Evolutionary conservation across 2,888 invertebrate genomes (phyloP).

Genomic region (Drosophila kokeensis): DNA sequence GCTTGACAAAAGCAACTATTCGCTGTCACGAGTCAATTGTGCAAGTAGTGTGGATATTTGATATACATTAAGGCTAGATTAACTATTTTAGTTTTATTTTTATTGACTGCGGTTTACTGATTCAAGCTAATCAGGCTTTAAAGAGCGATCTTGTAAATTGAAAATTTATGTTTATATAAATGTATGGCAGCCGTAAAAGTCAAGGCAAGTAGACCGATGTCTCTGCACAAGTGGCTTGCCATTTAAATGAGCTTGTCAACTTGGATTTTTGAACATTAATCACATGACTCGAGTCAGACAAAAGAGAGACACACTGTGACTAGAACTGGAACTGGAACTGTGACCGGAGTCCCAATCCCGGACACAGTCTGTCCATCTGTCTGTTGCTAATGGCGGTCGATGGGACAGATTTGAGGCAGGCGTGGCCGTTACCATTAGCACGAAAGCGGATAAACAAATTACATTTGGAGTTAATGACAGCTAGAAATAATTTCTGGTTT

Average conservation of each 20-base stretch:
- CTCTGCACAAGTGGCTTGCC: conserved; percentile 56
- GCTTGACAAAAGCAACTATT: neutral
- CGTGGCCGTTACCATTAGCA: conserved; percentile 60
- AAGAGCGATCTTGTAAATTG: conserved; percentile 17
- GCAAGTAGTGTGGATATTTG: neutral
- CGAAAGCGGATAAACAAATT: conserved; percentile 67
- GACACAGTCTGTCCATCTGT: neutral
- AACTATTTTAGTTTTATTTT: neutral
- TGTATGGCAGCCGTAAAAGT: conserved; percentile 19
- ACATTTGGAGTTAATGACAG: conserved; percentile 71
- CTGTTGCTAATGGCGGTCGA: conserved; percentile 54
- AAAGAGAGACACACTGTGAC: conserved; percentile 7
- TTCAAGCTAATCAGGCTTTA: neutral
- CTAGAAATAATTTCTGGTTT: conserved; percentile 53
- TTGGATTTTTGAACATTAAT: conserved; percentile 79
- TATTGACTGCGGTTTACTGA: neutral
- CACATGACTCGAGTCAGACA: conserved; percentile 47
- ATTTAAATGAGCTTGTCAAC: conserved; percentile 82
- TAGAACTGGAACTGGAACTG: neutral
- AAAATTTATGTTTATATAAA: conserved; percentile 4
- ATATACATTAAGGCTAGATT: neutral
- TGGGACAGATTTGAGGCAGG: conserved; percentile 24
- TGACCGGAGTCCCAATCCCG: neutral
- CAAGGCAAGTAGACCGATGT: conserved; percentile 34
- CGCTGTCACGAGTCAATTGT: conserved; percentile 10